Base-by-base conservation (phyloP, 2,797 vertebrate species). In the Lepilemur ruficaudatus region DNA sequence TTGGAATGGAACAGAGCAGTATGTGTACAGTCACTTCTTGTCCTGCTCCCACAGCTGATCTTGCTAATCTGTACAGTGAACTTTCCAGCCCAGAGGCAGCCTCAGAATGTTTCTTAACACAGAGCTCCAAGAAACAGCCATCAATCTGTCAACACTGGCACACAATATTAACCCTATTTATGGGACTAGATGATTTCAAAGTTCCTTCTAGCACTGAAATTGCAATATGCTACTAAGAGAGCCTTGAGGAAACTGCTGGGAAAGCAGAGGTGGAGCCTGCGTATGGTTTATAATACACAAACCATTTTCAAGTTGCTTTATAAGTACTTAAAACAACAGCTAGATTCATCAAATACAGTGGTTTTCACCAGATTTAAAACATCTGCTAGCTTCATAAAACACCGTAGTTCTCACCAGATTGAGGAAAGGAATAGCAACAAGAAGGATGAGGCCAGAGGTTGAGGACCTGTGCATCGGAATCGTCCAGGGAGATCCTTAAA, bases 91-190 rank as follows among this genome's bases (percentile, higher is more conserved):
- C 89, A 92, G 65, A 84, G 89, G 38, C 75, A 79, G 30, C 25
- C 55, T 93, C 52, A 41, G 48, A 92, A 57, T 38, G 30, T 69
- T 85, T 90, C 70, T 89, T 65, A 76, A 75, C 67, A 72, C 35
- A 79, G 85, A 80, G 23, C 17, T 72, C 78, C 89, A 76, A 0
- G 20, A 67, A 89, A 59, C 46, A 91, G 50, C 41, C 30, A 50
- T 93, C 92, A 82, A 4, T 79, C 81, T 89, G 80, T 86, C 92
- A 92, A 72, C 52, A 13, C 76, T 80, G n/a, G n/a, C 73, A 86
- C 25, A 84, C 8, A 70, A 28, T 67, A 52, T 52, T 79, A 81
- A 70, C n/a, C 57, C 59, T 97, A 38, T 83, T 76, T 73, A 75
- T 46, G 70, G 35, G 57, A 79, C 17, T 67, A 67, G 48, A 72